Conservation (phyloP, 2,113 vertebrate species). For the Thunnus maccoyii region DNA sequence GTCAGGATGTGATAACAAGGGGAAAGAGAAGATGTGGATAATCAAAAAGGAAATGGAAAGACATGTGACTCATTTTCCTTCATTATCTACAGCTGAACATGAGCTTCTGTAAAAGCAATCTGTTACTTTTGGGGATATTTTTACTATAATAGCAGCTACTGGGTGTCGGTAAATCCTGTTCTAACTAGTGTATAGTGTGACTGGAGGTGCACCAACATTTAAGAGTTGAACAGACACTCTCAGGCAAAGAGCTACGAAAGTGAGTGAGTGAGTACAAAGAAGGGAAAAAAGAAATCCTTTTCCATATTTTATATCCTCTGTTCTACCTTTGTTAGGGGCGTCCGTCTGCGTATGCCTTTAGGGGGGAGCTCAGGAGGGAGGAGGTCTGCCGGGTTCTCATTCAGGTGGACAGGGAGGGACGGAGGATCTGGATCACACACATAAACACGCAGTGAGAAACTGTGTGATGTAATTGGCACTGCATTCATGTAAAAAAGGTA, state of each 20-base stretch:
- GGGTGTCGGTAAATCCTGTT: no score
- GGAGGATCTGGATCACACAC: conserved; percentile 81
- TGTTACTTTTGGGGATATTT: no score
- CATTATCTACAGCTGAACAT: neutral
- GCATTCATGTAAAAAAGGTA: neutral
- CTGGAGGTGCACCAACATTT: neutral
- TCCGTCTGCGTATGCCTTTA: conserved; percentile 83
- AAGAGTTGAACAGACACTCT: neutral
- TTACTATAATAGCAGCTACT: no score
- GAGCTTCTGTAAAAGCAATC: neutral
- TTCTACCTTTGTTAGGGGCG: conserved; percentile 55
- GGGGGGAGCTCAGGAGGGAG: conserved; percentile 88
- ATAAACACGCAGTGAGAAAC: conserved; percentile 16
- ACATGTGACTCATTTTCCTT: neutral
- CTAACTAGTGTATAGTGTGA: no score
- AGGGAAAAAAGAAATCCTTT: neutral
- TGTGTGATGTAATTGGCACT: neutral
- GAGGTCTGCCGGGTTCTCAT: conserved; percentile 42
- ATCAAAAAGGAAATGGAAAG: neutral
- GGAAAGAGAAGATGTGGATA: neutral
- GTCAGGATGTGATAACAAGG: no score
- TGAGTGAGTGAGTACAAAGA: neutral
- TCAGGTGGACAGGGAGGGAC: conserved; percentile 61
- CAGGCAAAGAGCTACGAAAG: no score
- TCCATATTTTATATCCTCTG: fast-evolving